Evolutionary conservation across 2,888 invertebrate species (phyloP).

Genomic region (Protula sp.): DNA sequence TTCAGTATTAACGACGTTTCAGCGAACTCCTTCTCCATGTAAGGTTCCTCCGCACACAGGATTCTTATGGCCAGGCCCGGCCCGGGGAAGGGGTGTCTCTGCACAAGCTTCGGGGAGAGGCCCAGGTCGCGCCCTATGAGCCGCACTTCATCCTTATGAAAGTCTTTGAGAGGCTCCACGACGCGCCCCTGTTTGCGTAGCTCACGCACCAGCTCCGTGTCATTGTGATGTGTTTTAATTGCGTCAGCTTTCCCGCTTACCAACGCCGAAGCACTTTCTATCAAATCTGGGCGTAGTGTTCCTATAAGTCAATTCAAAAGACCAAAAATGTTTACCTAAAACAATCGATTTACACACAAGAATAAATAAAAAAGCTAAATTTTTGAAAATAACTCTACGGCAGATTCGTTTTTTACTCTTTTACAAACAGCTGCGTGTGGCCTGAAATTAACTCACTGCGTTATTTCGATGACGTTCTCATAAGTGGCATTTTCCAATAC

Average conservation of each 20-base stretch:
- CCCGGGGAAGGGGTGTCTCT: slow-evolving; percentile 95
- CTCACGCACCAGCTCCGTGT: slow-evolving; percentile 85
- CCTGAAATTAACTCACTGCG: too few relatives aligned
- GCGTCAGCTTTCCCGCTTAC: slow-evolving; percentile 83
- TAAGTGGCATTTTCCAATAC: too few relatives aligned
- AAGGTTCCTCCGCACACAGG: slow-evolving; percentile 91
- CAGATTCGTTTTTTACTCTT: too few relatives aligned
- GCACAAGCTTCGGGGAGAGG: slow-evolving; percentile 77
- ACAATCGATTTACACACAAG: background rate
- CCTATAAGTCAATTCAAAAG: too few relatives aligned
- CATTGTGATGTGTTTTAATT: slow-evolving; percentile 99
- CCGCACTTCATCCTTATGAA: slow-evolving; percentile 97
- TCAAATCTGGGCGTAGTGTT: slow-evolving; percentile 93
- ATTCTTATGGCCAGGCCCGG: slow-evolving; percentile 96
- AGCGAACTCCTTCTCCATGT: slow-evolving; percentile 87
- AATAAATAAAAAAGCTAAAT: background rate
- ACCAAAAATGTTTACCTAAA: too few relatives aligned
- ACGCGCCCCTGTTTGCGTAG: slow-evolving; percentile 73
- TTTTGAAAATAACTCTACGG: too few relatives aligned
- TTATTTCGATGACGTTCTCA: too few relatives aligned
- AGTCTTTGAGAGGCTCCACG: slow-evolving; percentile 96
- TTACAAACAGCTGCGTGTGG: too few relatives aligned
- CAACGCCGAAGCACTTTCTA: slow-evolving; percentile 88
- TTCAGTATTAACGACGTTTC: slow-evolving; percentile 78
- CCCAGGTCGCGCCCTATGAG: slow-evolving; percentile 84